Conservation (phyloP, 2,113 vertebrate genomes). For the Petaurus breviceps region DNA sequence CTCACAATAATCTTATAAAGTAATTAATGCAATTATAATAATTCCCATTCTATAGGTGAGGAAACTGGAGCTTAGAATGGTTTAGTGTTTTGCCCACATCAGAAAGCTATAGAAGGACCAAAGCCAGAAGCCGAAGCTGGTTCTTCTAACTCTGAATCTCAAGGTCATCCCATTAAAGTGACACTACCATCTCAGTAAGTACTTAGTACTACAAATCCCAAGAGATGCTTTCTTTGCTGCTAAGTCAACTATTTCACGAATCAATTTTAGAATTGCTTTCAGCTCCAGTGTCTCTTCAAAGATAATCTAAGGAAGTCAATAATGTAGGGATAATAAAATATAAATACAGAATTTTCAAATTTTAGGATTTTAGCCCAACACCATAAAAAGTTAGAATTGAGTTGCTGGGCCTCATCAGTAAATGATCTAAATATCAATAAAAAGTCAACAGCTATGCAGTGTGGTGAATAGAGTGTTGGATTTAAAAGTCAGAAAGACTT, state of each 20-base stretch:
- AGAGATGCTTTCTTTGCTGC: slow-evolving; percentile 20
- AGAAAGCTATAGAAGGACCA: background rate
- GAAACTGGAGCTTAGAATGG: background rate
- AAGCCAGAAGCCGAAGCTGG: background rate
- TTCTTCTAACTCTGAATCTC: background rate
- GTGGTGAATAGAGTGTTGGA: background rate
- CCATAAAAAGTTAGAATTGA: background rate
- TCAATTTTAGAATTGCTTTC: background rate
- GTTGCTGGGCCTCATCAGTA: background rate
- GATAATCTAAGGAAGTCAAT: slow-evolving; percentile 38
- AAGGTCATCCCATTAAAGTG: background rate
- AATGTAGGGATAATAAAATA: slow-evolving; percentile 20
- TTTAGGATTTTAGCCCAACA: background rate
- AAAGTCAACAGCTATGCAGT: too few species aligned
- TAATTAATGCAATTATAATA: background rate
- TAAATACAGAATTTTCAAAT: background rate
- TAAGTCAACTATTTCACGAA: slow-evolving; percentile 44
- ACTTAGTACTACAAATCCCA: slow-evolving; percentile 46
- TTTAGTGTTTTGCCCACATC: background rate
- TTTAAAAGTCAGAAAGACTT: background rate
- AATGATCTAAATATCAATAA: background rate
- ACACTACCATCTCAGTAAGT: background rate
- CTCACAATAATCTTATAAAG: background rate
- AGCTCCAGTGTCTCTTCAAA: slow-evolving; percentile 5
- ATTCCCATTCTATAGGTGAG: background rate